Evolutionary conservation across 2,113 vertebrate species (phyloP), one percentile per base, ranked within the genome.

Genomic region (Dolichallabes microphthalmus): DNA sequence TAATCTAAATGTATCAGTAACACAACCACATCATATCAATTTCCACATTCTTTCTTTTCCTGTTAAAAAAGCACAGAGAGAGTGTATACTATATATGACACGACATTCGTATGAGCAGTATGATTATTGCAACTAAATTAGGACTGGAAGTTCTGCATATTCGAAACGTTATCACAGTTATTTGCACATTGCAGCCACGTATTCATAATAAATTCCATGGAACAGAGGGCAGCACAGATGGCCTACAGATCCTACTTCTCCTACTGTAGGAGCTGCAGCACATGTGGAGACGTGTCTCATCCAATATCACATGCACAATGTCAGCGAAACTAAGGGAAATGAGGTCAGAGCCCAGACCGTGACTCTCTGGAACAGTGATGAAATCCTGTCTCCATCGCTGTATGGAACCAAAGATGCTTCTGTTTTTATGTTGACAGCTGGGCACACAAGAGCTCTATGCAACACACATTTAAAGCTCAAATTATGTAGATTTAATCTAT

Each of bases 391-490:
- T 50, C 74, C 3, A 4, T 32, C 10, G 45, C 57, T 30, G 25
- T 57, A 63, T 77, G 53, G 45, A 69, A 52, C 64, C 63, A 78
- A 52, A 63, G 22, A 81, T 53, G 35, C 35, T 73, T 45, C 22
- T 17, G 35, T 11, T 68, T 27, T 82, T 79, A 74, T 79, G 73
- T 78, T 55, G 68, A 32, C 39, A 76, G 78, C 17, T 83, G 53
- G 45, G 71, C 20, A 55, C 68, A 8, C 55, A 57, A 35, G 60
- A 30, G 39, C 27, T 60, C 11, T 45, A 45, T 20, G 74, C 74
- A 83, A 71, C 66, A 87, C 68, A 63, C 39, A 35, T 27, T 14
- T 64, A 86, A 64, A 74, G 50, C 80, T 69, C 27, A 57, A 27
- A 27, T 80, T 58, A 5, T 57, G 69, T 57, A 25, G 11, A 6